A percentile compares a stretch with the other conserved stretches of the same genome.
These are phyloP conservation scores for Scaptomyza hsui DNA, from an alignment of 1,140 invertebrate genomes.

Conservation along the genomic window DNA sequence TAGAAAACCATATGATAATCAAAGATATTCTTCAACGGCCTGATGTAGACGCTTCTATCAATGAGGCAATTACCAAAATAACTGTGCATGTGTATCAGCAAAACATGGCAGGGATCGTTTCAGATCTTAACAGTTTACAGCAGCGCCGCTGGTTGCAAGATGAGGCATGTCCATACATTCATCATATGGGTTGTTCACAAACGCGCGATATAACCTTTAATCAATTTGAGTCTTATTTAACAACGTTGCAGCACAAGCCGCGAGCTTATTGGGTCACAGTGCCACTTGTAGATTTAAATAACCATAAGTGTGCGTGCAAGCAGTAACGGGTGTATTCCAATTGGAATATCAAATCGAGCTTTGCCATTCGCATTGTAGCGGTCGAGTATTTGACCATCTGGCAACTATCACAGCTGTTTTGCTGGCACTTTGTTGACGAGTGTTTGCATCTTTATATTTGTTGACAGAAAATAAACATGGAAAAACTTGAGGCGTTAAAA, in stretches of 20 bases:
- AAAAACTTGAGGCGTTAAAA: conserved; percentile 79
- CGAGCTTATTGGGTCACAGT: conserved; percentile 41
- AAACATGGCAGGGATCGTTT: background rate
- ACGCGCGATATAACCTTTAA: conserved; percentile 42
- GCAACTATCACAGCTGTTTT: conserved; percentile 33
- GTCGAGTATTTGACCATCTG: background rate
- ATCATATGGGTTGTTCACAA: conserved; percentile 42
- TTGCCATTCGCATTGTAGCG: conserved; percentile 20
- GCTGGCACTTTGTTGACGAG: conserved; percentile 11
- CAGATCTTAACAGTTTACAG: background rate
- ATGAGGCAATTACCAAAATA: conserved; percentile 43
- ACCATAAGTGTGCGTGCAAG: conserved; percentile 17
- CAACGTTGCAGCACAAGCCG: conserved; percentile 28
- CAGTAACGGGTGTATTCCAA: background rate
- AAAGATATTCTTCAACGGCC: conserved; percentile 16
- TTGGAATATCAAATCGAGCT: background rate
- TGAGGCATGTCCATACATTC: conserved; percentile 45
- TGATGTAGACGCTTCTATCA: conserved; percentile 21
- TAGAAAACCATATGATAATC: conserved; percentile 37
- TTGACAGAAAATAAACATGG: conserved; percentile 54
- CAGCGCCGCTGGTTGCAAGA: conserved; percentile 54
- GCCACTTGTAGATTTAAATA: conserved; percentile 24
- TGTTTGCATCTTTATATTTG: conserved; percentile 1
- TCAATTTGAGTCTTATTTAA: conserved; percentile 82
- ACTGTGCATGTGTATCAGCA: conserved; percentile 49